phyloP scores from a whole-genome alignment of 2,888 invertebrate genomes.

The Cephus runcator region DNA sequence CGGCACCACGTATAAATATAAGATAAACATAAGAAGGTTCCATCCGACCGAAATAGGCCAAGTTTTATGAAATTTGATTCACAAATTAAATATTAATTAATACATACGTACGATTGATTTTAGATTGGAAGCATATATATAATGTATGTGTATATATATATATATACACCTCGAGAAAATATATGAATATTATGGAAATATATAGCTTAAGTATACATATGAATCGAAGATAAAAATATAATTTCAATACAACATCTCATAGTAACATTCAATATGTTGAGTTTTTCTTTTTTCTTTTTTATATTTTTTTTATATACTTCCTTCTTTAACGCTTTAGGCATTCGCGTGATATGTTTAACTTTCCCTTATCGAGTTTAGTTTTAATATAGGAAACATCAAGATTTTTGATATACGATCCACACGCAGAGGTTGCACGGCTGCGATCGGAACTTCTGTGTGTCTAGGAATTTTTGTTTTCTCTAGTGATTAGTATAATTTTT shows the following conservation, averaged over 20 bases:
- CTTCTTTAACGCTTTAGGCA: slow-evolving; percentile 50
- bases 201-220: slow-evolving; percentile 42
- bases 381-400: slow-evolving; percentile 33
- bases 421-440: too few species aligned
- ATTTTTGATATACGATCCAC: slow-evolving; percentile 6
- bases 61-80: too few species aligned
- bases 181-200: slow-evolving; percentile 51
- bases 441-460: too few species aligned
- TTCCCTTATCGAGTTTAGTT: slow-evolving; percentile 17
- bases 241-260: slow-evolving; percentile 50
- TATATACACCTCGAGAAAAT: slow-evolving; percentile 46
- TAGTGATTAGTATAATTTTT: too few species aligned
- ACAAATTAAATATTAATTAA: slow-evolving; percentile 7
- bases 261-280: slow-evolving; percentile 42
- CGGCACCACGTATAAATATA: too few species aligned
- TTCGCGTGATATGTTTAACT: slow-evolving; percentile 50
- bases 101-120: not conserved
- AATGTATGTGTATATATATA: slow-evolving; percentile 19
- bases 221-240: slow-evolving; percentile 60
- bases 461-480: too few species aligned
- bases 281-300: not conserved
- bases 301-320: slow-evolving; percentile 38
- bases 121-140: not conserved
- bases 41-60: too few species aligned
- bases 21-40: too few species aligned